These are phyloP conservation scores for Molorchus minor DNA, from an alignment of 2,888 invertebrate species.

Conservation along the genomic window DNA sequence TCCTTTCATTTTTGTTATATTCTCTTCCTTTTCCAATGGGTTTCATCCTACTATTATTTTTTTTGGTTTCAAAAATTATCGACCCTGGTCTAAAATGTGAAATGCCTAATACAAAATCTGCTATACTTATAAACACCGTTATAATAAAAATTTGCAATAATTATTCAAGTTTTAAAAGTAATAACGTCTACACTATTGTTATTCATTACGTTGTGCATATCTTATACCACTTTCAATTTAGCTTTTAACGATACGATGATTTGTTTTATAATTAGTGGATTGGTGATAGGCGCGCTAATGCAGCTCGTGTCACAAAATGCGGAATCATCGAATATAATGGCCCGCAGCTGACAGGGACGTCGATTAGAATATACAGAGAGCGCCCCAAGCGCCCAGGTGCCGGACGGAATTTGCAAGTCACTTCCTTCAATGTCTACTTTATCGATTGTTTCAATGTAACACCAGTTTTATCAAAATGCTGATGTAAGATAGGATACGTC, in stretches of 20 bases:
- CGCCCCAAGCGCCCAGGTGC: conserved; percentile 50
- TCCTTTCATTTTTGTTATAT: too few relatives aligned
- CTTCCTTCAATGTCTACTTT: conserved; percentile 44
- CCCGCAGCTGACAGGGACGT: conserved; percentile 53
- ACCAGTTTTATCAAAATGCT: conserved; percentile 12
- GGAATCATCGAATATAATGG: conserved; percentile 56
- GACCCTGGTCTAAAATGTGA: too few relatives aligned
- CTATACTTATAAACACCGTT: too few relatives aligned
- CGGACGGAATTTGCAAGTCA: conserved; percentile 52
- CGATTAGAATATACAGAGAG: conserved; percentile 49
- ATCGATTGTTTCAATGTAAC: conserved; percentile 40
- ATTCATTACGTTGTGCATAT: too few relatives aligned
- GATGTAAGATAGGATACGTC: conserved; percentile 3
- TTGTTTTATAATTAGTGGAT: conserved; percentile 47
- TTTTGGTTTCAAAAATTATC: too few relatives aligned
- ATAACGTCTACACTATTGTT: too few relatives aligned
- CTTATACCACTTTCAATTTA: too few relatives aligned
- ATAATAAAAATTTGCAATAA: too few relatives aligned
- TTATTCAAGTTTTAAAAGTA: too few relatives aligned
- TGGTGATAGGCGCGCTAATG: conserved; percentile 38
- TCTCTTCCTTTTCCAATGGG: too few relatives aligned
- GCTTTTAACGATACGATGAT: conserved; percentile 30
- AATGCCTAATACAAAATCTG: too few relatives aligned
- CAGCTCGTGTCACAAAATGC: conserved; percentile 48
- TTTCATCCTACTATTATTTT: too few relatives aligned